Base-by-base conservation (phyloP, 2,113 vertebrate species). In the Phyllopteryx taeniolatus region DNA sequence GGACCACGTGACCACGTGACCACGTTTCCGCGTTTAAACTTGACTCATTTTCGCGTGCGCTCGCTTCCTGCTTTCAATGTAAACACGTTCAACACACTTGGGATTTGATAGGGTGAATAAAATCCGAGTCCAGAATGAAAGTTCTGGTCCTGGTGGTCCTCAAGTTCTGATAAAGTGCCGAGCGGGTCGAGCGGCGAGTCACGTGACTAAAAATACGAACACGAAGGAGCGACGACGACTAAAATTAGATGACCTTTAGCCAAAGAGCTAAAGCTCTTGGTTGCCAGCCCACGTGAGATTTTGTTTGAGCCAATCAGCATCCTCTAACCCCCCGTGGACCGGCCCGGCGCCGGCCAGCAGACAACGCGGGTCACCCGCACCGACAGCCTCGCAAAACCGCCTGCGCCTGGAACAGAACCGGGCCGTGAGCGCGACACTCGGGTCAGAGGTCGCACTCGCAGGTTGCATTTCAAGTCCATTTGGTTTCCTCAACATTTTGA, bases 31-130 rank as follows among this genome's bases (percentile, higher is more conserved):
- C 39, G 53, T 86, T 80, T 82, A 74, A 68, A 51, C 14, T 11
- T 89, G 85, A 87, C 20, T 91, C 84, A 87, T 56, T 0, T 78
- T 44, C 86, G 85, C 72, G 76, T 73, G 83, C 73, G 51, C 20
- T 10, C 67, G 57, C 22, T 54, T 74, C 53, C 72, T 60, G 47
- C 47, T 60, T 33, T 60, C 59, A 33, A 31, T 33, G 31, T 60
- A 39, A 31, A 61, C 31, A 5, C 1, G 33, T 39, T 39, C 22
- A 27, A 57, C 56, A 57, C 15, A 57, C 31, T 22, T 39, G 8
- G 35, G 35, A 39, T 35, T 31, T 17, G 17, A 14, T 12, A 15
- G 7, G n/a, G 13, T 60, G 57, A 15, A 49, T 49, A 15, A 15
- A 44, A 44, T 44, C 1, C 43, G 10, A 44, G 47, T 31, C 31